These are phyloP conservation scores for Furcifer pardalis DNA, from an alignment of 2,797 vertebrate species.

Conservation along the genomic window DNA sequence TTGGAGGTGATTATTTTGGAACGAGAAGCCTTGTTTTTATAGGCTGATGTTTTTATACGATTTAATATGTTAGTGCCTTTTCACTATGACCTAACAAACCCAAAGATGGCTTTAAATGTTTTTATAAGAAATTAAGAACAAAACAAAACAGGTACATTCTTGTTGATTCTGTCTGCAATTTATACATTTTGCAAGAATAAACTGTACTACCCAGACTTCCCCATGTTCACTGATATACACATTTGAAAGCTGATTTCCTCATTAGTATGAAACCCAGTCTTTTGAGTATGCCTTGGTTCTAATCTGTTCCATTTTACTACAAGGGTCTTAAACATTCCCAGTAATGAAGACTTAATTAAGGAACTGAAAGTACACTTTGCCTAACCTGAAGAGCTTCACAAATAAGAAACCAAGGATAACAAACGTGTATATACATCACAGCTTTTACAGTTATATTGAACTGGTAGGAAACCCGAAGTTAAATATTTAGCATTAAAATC, in stretches of 20 bases:
- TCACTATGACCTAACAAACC: neutral
- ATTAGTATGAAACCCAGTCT: neutral
- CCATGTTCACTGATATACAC: neutral
- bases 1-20: conserved; percentile 52
- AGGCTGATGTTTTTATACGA: conserved; percentile 53
- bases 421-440: too few relatives aligned
- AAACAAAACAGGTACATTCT: too few relatives aligned
- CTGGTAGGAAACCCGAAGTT: too few relatives aligned
- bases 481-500: too few relatives aligned
- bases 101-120: neutral
- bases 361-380: neutral
- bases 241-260: neutral
- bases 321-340: neutral
- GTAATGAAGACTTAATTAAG: neutral
- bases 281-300: neutral
- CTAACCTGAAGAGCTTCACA: neutral
- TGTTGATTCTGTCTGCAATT: neutral
- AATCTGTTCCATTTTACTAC: neutral
- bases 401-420: too few relatives aligned
- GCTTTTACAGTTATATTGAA: too few relatives aligned
- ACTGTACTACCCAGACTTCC: neutral
- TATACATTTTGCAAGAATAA: neutral
- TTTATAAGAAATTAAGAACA: too few relatives aligned
- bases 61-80: conserved; percentile 35
- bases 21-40: neutral